Evolutionary conservation across 2,888 invertebrate genomes (phyloP), one percentile per base, ranked within the genome.

Genomic region (Heliothis peltigera): DNA sequence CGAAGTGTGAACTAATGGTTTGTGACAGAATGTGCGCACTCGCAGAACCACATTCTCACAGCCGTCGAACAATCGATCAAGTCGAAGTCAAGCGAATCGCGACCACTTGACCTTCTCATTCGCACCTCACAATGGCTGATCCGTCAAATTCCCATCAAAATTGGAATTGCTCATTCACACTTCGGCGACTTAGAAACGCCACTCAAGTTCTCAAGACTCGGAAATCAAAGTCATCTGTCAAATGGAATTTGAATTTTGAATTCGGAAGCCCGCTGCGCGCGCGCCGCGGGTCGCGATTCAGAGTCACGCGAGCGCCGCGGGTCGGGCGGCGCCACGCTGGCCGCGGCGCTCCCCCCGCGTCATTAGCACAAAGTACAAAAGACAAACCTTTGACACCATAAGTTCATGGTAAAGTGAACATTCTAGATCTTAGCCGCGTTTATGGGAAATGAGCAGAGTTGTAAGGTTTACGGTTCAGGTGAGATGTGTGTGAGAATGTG

Each of bases 151-250:
- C 93, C 91, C 93, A 93, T 89, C 90, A 86, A 79, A 82, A 80
- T 70, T 77, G 82, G 82, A 93, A 94, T 93, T 93, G 94, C 89
- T 89, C 92, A 90, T 93, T 94, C 93, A 94, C 75, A 80, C 79
- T 75, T 58, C 62, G 69, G 19, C 75, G 72, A 73, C 64, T 79
- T 51, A 91, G 92, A 81, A 82, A 71, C 74, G 76, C 76, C 80
- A 79, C 73, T 68, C 77, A 62, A 76, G 58, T 77, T 80, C 82
- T 79, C 75, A 79, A 81, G 75, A 76, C 68, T 70, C 19, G 25
- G 61, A 70, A 75, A 76, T 79, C 70, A 80, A 66, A 73, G 71
- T 70, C 87, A 79, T 86, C 87, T 81, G 80, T 84, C 75, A 87
- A 89, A 79, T 57, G 68, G 66, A 75, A 77, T 77, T 76, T 76